Percentiles rank a stretch among this genome's conserved stretches.
These are phyloP conservation scores for Tinamus major DNA, from an alignment of 2,797 vertebrate genomes.

Conservation along the genomic window DNA sequence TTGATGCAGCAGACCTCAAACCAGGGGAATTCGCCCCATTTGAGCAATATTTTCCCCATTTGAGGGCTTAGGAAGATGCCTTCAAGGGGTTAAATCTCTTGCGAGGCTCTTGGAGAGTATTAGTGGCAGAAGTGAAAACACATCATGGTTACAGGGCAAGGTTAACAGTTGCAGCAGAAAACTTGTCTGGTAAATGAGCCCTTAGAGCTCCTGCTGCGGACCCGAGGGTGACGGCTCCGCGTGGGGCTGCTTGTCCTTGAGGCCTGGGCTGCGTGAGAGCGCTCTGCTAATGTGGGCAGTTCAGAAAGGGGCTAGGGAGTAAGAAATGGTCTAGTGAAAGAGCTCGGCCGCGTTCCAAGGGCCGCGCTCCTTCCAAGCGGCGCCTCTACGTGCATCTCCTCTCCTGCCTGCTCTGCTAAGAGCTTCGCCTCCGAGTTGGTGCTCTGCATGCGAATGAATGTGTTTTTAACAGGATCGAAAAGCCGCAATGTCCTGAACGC, in stretches of 20 bases:
- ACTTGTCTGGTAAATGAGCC: neutral
- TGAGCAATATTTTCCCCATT: neutral
- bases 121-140: neutral
- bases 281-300: neutral
- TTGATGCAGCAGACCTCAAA: neutral
- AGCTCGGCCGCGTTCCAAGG: neutral
- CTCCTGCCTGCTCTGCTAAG: neutral
- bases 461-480: neutral
- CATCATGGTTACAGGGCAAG: neutral
- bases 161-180: neutral
- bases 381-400: neutral
- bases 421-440: neutral
- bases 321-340: neutral
- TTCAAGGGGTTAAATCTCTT: neutral
- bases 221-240: no score
- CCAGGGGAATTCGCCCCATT: neutral
- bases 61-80: neutral
- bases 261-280: neutral
- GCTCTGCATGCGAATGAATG: neutral
- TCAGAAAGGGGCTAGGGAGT: neutral
- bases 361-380: neutral
- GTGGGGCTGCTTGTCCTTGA: neutral
- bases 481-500: neutral
- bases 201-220: neutral
- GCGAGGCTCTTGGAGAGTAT: neutral